Conservation (phyloP, 1,140 invertebrate species). For the Drosophila kepulauana region DNA sequence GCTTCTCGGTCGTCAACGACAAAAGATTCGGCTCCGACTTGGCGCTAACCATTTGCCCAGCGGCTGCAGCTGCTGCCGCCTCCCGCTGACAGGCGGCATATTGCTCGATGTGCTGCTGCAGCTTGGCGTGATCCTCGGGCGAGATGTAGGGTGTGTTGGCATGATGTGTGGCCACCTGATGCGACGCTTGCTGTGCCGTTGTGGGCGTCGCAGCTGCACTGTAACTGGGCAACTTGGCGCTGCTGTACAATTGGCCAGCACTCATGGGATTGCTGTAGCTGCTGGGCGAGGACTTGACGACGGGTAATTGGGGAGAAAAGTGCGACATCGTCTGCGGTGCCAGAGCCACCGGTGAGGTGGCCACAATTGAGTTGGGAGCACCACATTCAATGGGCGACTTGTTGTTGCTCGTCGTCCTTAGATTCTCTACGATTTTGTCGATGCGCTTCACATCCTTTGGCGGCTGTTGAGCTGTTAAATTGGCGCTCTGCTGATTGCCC, state of each 20-base stretch:
- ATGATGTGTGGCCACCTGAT: constrained; percentile 55
- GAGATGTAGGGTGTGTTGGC: constrained; percentile 65
- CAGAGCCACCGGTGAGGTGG: constrained; percentile 63
- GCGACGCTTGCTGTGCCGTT: constrained; percentile 58
- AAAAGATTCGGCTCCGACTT: constrained; percentile 75
- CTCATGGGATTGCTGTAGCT: constrained; percentile 49
- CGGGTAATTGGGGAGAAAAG: constrained; percentile 67
- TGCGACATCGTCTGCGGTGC: constrained; percentile 58
- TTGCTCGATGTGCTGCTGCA: constrained; percentile 80
- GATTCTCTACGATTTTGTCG: constrained; percentile 77
- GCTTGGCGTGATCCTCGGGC: constrained; percentile 76
- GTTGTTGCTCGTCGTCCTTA: constrained; percentile 50
- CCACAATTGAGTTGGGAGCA: constrained; percentile 50
- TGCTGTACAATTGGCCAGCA: constrained; percentile 49
- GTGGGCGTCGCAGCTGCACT: constrained; percentile 65
- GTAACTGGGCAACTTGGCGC: constrained; percentile 59
- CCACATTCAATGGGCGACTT: constrained; percentile 63
- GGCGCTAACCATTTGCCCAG: constrained; percentile 63
- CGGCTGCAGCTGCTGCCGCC: constrained; percentile 51
- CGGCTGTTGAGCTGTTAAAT: constrained; percentile 38
- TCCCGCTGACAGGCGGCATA: constrained; percentile 71
- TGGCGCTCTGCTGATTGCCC: not conserved
- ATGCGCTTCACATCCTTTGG: constrained; percentile 77
- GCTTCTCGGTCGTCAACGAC: constrained; percentile 59
- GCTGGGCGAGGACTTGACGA: constrained; percentile 66